phyloP scores from a whole-genome alignment of 1,140 invertebrate genomes.

The Rhagoletis pomonella region DNA sequence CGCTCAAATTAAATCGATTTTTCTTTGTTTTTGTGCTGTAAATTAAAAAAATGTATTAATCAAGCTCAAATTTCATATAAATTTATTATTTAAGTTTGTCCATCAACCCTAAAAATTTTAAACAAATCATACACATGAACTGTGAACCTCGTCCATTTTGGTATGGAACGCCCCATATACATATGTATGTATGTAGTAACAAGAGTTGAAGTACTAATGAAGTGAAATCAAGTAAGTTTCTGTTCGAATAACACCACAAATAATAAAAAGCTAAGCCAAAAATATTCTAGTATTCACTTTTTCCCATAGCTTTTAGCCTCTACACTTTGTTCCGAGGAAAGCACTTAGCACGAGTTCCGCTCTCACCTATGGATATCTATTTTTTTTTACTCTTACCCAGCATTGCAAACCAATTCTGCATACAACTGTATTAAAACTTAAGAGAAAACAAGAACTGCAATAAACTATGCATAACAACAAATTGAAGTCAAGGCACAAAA shows the following conservation, averaged over 20 bases:
- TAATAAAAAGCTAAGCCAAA: background rate
- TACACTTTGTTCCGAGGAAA: background rate
- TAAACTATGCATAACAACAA: background rate
- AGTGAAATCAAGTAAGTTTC: too few species aligned
- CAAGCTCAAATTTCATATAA: too few species aligned
- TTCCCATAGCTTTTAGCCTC: background rate
- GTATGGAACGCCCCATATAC: too few species aligned
- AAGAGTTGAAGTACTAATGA: too few species aligned
- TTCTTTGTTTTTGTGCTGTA: too few species aligned
- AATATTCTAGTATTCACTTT: background rate
- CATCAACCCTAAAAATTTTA: too few species aligned
- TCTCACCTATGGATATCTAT: background rate
- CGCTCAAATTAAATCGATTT: too few species aligned
- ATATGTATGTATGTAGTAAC: too few species aligned
- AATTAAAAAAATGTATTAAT: too few species aligned
- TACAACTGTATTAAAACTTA: constrained; percentile 22
- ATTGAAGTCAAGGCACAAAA: constrained; percentile 1
- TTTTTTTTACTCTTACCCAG: constrained; percentile 4
- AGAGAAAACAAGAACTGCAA: background rate
- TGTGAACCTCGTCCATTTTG: too few species aligned
- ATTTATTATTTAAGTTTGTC: too few species aligned
- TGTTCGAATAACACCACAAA: background rate
- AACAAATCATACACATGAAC: too few species aligned
- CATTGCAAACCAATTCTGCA: constrained; percentile 14
- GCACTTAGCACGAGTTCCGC: constrained; percentile 18